Conservation (phyloP, 30 jellyfish, hydroid and myxozoan species). For the Hydractinia echinata region DNA sequence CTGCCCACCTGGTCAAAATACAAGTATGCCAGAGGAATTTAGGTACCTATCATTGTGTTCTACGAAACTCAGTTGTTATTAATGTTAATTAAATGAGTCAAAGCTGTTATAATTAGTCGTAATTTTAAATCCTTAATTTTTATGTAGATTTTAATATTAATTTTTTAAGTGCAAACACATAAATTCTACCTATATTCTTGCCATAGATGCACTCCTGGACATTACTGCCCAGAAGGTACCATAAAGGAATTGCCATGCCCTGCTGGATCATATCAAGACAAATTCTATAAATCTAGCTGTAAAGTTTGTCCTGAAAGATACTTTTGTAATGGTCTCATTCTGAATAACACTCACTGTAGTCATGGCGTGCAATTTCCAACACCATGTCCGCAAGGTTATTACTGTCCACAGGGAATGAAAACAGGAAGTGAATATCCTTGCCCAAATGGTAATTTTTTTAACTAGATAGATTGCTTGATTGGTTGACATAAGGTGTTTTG, state of each 20-base stretch:
- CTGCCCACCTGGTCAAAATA: slow-evolving; percentile 90
- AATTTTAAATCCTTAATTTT: too few relatives aligned
- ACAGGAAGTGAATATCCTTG: slow-evolving; percentile 64
- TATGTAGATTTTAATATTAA: too few relatives aligned
- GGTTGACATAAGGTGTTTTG: neutral
- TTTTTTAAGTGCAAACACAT: too few relatives aligned
- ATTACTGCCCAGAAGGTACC: slow-evolving; percentile 86
- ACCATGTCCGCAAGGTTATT: slow-evolving; percentile 71
- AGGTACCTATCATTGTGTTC: slow-evolving; percentile 34
- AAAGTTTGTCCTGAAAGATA: slow-evolving; percentile 72
- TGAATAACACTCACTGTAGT: slow-evolving; percentile 58
- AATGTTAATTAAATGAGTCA: neutral
- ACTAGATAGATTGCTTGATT: neutral
- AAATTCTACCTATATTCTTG: neutral
- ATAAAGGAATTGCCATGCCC: slow-evolving; percentile 69
- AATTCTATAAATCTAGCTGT: slow-evolving; percentile 51
- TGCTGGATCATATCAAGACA: slow-evolving; percentile 81
- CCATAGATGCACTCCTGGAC: slow-evolving; percentile 90
- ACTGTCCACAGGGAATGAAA: slow-evolving; percentile 71
- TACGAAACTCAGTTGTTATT: neutral
- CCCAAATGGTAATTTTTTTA: slow-evolving; percentile 50
- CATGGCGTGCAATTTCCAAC: slow-evolving; percentile 41
- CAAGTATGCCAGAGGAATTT: slow-evolving; percentile 60
- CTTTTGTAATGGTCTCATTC: slow-evolving; percentile 72
- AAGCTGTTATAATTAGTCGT: too few relatives aligned